A percentile compares a stretch with the other conserved stretches of the same genome.
Conservation (phyloP, 2,113 vertebrate genomes). For the Pavo muticus region DNA sequence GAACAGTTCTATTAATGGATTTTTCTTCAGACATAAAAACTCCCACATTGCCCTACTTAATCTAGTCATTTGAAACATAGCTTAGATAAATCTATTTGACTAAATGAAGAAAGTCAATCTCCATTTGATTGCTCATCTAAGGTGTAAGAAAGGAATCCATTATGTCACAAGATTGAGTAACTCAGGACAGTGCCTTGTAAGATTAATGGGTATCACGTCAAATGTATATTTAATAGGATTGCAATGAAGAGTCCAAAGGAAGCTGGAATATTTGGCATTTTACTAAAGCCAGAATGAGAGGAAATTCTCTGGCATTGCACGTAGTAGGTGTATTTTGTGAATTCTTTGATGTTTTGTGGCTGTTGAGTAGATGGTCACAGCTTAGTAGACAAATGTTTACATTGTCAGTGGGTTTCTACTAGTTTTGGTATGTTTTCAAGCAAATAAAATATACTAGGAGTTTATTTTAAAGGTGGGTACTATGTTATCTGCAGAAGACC, state of each 20-base stretch:
- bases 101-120: conserved; percentile 63
- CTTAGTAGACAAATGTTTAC: not conserved
- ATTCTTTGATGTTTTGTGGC: not conserved
- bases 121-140: conserved; percentile 65
- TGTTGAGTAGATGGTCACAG: not conserved
- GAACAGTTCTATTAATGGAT: conserved; percentile 43
- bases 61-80: conserved; percentile 63
- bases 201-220: conserved; percentile 58
- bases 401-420: not conserved
- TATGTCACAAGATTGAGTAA: conserved; percentile 64
- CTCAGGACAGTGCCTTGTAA: conserved; percentile 14
- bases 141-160: conserved; percentile 61
- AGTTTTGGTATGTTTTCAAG: not conserved
- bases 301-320: not conserved
- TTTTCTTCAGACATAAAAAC: conserved; percentile 56
- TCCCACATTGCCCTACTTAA: conserved; percentile 53
- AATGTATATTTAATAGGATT: conserved; percentile 50
- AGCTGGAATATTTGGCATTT: not conserved
- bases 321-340: not conserved
- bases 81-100: conserved; percentile 70
- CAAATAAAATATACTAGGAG: not conserved
- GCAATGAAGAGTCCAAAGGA: not conserved
- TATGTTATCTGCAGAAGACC: not conserved
- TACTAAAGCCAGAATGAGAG: not conserved
- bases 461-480: not conserved